phyloP scores from a whole-genome alignment of 1,140 invertebrate species.

The Drosophila teissieri region DNA sequence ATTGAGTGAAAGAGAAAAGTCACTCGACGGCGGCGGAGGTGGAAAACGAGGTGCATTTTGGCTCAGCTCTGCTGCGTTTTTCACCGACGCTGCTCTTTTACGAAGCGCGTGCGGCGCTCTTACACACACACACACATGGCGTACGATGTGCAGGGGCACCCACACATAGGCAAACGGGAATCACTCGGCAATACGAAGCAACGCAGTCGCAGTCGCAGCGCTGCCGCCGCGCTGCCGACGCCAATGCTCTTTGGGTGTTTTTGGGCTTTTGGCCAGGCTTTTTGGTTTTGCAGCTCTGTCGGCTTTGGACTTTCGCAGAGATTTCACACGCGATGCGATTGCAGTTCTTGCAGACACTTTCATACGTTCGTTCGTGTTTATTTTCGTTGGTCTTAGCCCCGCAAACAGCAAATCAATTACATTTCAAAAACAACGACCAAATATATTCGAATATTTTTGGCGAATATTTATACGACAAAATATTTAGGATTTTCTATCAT shows the following conservation, averaged over 20 bases:
- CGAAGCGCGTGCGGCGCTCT: conserved; percentile 75
- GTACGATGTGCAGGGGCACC: conserved; percentile 7
- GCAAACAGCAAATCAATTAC: conserved; percentile 8
- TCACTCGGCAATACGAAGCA: conserved; percentile 24
- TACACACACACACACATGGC: conserved; percentile 17
- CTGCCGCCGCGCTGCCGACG: conserved; percentile 21
- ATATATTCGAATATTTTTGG: neutral
- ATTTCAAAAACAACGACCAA: neutral
- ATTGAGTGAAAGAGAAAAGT: conserved; percentile 27
- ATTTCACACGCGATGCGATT: conserved; percentile 84
- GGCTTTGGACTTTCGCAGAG: conserved; percentile 84
- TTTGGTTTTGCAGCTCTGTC: conserved; percentile 69
- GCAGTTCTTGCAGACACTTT: conserved; percentile 85
- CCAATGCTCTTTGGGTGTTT: conserved; percentile 45
- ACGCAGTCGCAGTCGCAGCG: conserved; percentile 17
- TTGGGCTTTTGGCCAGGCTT: conserved; percentile 50
- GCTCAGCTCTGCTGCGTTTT: conserved; percentile 53
- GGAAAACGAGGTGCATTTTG: conserved; percentile 42
- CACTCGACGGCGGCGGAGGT: neutral
- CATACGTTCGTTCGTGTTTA: conserved; percentile 83
- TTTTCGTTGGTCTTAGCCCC: conserved; percentile 59
- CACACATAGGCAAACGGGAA: conserved; percentile 27
- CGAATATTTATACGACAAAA: neutral
- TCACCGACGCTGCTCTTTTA: conserved; percentile 45
- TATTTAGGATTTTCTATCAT: neutral